Base-by-base conservation (phyloP, 2,113 vertebrate species). In the Ictalurus furcatus region DNA sequence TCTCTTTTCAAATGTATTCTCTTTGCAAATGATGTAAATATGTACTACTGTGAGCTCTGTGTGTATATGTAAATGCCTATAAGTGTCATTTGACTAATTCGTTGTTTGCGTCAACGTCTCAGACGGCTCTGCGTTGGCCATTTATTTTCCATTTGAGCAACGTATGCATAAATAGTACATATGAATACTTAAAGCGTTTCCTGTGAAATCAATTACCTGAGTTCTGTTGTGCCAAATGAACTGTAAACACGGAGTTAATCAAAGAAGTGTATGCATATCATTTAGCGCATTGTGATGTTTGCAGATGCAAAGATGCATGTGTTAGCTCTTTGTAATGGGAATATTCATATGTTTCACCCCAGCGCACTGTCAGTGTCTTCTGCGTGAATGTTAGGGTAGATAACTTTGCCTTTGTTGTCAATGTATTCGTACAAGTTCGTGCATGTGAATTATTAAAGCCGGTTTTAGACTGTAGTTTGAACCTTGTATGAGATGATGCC, bases 241-340 rank as follows among this genome's bases (percentile, higher is more conserved):
- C 92, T 93, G 90, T 93, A 92, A 90, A 90, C 89, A 92, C 85
- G 67, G 85, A 52, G 63, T 65, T 86, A 90, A 92, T 93, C 91
- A 92, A 93, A 92, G 87, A 63, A 84, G 76, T 92, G 91, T 92
- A 89, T 85, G 85, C 87, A 63, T 88, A 92, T 91, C 67, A 85
- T 56, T 58, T 7, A 48, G 48, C 54, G 58, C 63, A 52, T 71
- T 85, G 52, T 85, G 74, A 69, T 81, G 78, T 86, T 28, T 85
- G 71, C 58, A 30, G 48, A 86, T 58, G 67, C 69, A 86, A 65
- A 73, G 76, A 61, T 6, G 19, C 54, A 58, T 69, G 40, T 87
- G 92, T 93, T 84, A 59, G 87, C 37, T 88, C 54, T 44, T 84
- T 61, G 34, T 44, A 61, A 88, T 88, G 80, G 80, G 67, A 88